Evolutionary conservation across 2,888 invertebrate species (phyloP).

Genomic region (Phortica magna): DNA sequence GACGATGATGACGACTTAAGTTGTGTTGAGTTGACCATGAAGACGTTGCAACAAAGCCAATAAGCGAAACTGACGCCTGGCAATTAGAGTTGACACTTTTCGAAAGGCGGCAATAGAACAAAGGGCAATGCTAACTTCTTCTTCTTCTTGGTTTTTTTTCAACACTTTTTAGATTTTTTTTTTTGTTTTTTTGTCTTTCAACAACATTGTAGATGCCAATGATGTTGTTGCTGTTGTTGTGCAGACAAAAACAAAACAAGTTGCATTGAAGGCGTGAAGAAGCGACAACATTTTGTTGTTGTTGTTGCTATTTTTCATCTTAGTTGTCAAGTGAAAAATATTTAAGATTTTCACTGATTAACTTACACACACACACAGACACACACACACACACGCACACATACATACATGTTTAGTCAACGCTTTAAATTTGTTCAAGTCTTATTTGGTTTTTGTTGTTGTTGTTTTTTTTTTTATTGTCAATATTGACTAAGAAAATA

Average conservation of each 20-base stretch:
- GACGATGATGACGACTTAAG: slow-evolving; percentile 27
- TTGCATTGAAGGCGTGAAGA: not conserved
- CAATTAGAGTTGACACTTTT: slow-evolving; percentile 76
- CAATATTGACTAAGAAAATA: slow-evolving; percentile 67
- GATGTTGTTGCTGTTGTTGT: slow-evolving; percentile 49
- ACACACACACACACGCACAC: not conserved
- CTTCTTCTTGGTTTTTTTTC: not conserved
- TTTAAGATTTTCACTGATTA: not conserved
- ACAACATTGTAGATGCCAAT: not conserved
- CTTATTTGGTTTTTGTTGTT: slow-evolving; percentile 49
- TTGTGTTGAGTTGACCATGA: slow-evolving; percentile 5
- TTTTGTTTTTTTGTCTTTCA: not conserved
- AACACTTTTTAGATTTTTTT: not conserved
- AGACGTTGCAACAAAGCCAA: slow-evolving; percentile 60
- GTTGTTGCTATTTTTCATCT: slow-evolving; percentile 31
- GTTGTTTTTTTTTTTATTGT: slow-evolving; percentile 63
- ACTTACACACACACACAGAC: not conserved
- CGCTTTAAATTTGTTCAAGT: slow-evolving; percentile 43
- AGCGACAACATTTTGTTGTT: slow-evolving; percentile 45
- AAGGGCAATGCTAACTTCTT: slow-evolving; percentile 13
- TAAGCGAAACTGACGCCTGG: slow-evolving; percentile 62
- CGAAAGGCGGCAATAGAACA: slow-evolving; percentile 33
- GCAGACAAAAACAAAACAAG: not conserved
- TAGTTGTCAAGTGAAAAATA: not conserved
- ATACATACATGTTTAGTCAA: not conserved